Conservation (phyloP, 2,888 invertebrate species). For the Cyaniris semiargus region DNA sequence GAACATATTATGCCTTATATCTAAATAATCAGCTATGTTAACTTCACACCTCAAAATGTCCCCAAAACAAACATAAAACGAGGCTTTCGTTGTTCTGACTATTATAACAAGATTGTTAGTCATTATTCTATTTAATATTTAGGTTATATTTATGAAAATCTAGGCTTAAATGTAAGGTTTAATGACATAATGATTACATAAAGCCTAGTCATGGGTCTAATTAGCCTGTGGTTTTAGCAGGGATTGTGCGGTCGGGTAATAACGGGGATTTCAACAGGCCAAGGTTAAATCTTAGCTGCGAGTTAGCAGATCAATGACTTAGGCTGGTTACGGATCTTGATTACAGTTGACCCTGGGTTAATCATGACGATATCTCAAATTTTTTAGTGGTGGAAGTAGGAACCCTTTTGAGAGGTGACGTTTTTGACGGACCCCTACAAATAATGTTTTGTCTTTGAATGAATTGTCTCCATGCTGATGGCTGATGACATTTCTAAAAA, state of each 20-base stretch:
- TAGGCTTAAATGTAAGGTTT: not conserved
- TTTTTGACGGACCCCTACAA: no score
- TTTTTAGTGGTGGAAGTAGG: no score
- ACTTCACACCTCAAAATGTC: no score
- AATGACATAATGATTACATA: slow-evolving; percentile 15
- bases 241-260: slow-evolving; percentile 40
- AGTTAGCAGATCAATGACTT: slow-evolving; percentile 16
- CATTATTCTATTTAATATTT: not conserved
- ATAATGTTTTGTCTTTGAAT: no score
- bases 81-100: no score
- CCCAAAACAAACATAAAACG: no score
- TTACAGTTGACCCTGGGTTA: not conserved
- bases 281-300: slow-evolving; percentile 27
- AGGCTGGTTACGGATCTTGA: not conserved
- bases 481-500: no score
- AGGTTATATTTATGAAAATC: not conserved
- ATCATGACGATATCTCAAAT: no score
- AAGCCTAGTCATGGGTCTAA: not conserved
- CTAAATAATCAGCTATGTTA: no score
- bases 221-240: slow-evolving; percentile 29
- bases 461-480: no score
- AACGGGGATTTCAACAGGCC: slow-evolving; percentile 44
- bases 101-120: not conserved
- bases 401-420: no score
- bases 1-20: no score